These are phyloP conservation scores for Rattus rattus DNA, from an alignment of 2,113 vertebrate species.

Conservation along the genomic window DNA sequence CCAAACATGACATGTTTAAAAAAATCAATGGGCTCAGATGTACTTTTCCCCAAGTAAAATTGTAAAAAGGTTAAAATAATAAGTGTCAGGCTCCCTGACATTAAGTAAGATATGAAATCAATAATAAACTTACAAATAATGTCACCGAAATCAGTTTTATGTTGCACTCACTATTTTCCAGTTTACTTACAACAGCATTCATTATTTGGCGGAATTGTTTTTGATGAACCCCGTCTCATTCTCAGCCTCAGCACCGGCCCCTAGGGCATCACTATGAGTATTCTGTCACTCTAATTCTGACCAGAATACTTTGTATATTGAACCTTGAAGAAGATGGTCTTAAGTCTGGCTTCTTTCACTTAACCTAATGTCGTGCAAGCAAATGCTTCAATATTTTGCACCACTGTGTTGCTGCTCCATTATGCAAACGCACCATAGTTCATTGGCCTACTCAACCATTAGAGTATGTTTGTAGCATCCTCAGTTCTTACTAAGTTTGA, in stretches of 20 bases:
- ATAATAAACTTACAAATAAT: neutral
- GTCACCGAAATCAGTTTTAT: neutral
- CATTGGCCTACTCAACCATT: neutral
- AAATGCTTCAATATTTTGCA: neutral
- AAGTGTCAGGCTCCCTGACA: neutral
- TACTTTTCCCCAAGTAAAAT: neutral
- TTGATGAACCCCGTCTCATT: no score
- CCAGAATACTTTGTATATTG: neutral
- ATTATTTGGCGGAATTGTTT: neutral
- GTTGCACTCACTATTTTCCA: neutral
- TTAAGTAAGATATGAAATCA: neutral
- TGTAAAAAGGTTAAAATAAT: neutral
- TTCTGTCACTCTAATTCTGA: neutral
- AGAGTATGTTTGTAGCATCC: neutral
- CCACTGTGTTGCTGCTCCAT: accelerated
- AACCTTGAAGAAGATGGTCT: neutral
- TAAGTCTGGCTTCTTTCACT: neutral
- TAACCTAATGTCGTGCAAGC: neutral
- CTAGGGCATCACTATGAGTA: neutral
- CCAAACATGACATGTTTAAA: neutral
- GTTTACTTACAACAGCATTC: neutral
- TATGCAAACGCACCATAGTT: neutral
- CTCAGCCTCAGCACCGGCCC: no score
- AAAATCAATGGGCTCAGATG: neutral
- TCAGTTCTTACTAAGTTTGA: neutral